Percentiles rank a stretch among this genome's conserved stretches.
Conservation (phyloP, 2,113 vertebrate species). For the Malurus melanocephalus region DNA sequence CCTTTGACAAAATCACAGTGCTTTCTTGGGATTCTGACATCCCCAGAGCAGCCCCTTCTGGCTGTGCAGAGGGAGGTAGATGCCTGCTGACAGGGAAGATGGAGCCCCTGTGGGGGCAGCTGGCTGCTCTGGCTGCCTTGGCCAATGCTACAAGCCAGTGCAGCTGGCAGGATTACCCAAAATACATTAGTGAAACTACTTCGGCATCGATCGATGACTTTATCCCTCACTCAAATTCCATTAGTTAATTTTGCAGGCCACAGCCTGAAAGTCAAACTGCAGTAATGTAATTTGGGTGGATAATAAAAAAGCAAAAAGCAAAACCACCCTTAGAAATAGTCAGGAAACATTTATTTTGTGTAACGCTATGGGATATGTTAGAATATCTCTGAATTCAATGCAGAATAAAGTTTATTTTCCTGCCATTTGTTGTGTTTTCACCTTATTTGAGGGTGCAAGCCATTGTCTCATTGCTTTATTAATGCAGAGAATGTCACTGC, state of each 20-base stretch:
- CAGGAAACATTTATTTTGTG: not conserved
- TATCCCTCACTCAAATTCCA: not conserved
- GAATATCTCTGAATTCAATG: not conserved
- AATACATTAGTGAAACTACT: not conserved
- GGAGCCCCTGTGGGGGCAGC: not conserved
- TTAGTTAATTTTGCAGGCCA: not conserved
- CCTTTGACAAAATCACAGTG: rapidly evolving
- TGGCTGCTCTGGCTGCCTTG: too few species aligned
- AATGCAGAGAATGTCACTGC: not conserved
- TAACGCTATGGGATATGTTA: not conserved
- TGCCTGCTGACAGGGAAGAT: rapidly evolving
- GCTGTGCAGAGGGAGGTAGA: rapidly evolving
- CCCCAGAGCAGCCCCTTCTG: rapidly evolving
- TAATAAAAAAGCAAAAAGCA: not conserved
- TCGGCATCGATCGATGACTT: rapidly evolving
- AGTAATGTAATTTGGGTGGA: not conserved
- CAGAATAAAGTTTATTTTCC: not conserved
- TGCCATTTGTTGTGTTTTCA: not conserved
- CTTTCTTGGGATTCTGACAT: not conserved
- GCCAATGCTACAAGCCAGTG: rapidly evolving
- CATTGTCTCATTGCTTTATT: not conserved
- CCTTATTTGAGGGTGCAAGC: not conserved
- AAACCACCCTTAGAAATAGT: not conserved
- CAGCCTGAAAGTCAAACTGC: not conserved
- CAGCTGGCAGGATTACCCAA: not conserved